A percentile compares a stretch with the other conserved stretches of the same genome.
phyloP scores from a whole-genome alignment of 2,113 vertebrate genomes.

The Lophura nycthemera region DNA sequence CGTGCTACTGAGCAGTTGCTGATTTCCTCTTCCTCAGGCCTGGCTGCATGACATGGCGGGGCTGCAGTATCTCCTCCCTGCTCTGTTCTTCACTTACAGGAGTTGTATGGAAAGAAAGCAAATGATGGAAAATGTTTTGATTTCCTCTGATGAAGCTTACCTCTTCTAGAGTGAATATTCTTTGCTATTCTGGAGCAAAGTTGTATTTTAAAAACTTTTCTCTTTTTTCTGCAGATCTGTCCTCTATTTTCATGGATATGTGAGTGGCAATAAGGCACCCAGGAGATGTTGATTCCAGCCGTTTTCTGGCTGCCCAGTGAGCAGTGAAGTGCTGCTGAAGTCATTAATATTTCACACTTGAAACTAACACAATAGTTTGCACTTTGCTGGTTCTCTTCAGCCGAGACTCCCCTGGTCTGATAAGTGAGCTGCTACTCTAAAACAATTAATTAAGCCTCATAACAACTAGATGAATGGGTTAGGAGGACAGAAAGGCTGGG shows the following conservation, averaged over 20 bases:
- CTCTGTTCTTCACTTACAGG: background rate
- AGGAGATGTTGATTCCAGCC: conserved; percentile 52
- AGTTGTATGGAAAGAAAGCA: background rate
- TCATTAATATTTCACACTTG: conserved; percentile 24
- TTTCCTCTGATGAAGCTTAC: conserved; percentile 19
- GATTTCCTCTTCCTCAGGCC: conserved; percentile 23
- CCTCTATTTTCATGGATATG: conserved; percentile 57
- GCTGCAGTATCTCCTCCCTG: background rate
- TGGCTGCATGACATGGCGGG: background rate
- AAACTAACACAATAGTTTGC: conserved; percentile 22
- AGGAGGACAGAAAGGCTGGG: background rate
- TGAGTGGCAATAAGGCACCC: conserved; percentile 6
- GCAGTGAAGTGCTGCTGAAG: conserved; percentile 46
- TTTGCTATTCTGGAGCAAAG: conserved; percentile 33
- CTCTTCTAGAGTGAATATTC: background rate
- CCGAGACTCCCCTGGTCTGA: background rate
- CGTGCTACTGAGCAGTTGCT: conserved; percentile 43
- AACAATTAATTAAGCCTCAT: background rate
- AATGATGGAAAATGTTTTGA: background rate
- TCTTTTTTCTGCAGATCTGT: conserved; percentile 37
- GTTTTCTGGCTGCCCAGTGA: conserved; percentile 42
- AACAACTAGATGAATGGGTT: background rate
- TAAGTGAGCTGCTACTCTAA: background rate
- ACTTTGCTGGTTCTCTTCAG: background rate
- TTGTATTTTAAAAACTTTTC: conserved; percentile 8